These are phyloP conservation scores for Hyperopisus bebe DNA, from an alignment of 2,113 vertebrate species.

Conservation along the genomic window DNA sequence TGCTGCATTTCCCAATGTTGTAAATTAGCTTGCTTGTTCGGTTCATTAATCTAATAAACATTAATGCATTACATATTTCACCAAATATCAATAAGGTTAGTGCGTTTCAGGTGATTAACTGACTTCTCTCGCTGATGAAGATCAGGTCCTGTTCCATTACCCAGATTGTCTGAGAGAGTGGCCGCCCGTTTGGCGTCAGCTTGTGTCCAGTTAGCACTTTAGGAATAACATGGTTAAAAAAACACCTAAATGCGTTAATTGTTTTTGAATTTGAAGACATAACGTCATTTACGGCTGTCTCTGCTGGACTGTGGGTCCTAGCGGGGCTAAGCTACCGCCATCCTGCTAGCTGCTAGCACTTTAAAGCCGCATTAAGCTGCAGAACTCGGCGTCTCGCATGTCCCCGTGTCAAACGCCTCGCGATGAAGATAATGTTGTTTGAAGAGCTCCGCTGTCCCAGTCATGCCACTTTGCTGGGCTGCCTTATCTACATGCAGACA, in stretches of 20 bases:
- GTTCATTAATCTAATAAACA: conserved; percentile 1
- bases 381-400: neutral
- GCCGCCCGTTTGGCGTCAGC: neutral
- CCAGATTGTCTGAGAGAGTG: neutral
- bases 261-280: neutral
- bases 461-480: conserved; percentile 22
- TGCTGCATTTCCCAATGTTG: neutral
- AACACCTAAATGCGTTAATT: neutral
- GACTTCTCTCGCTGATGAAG: neutral
- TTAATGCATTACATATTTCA: neutral
- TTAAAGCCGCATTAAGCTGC: neutral
- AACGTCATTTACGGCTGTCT: neutral
- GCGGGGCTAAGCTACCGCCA: neutral
- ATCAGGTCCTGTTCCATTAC: neutral
- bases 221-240: neutral
- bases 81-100: neutral
- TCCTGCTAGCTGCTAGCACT: neutral
- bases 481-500: conserved; percentile 25
- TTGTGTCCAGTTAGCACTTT: neutral
- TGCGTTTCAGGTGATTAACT: neutral
- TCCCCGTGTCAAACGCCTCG: conserved; percentile 10
- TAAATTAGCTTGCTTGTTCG: neutral
- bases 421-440: conserved; percentile 24
- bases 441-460: conserved; percentile 5
- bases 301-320: neutral